These are phyloP conservation scores for Trachythela sp. DNA, from an alignment of 64 coral and sea anemone genomes.

Conservation along the genomic window DNA sequence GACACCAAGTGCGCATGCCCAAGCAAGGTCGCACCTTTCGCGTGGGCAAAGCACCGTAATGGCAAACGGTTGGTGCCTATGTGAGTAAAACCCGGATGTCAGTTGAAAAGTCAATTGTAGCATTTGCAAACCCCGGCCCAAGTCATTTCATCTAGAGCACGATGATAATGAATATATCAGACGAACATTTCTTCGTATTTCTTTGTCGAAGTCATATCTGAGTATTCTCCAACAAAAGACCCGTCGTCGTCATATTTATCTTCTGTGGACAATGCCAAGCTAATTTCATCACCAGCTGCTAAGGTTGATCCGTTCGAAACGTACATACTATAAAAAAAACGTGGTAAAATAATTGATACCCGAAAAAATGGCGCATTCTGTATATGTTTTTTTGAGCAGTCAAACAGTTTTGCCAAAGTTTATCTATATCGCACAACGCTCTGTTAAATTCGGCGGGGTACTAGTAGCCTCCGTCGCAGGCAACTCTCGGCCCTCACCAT, in stretches of 20 bases:
- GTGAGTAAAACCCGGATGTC: too few species aligned
- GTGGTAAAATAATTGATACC: neutral
- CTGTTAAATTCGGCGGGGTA: too few species aligned
- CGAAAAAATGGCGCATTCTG: neutral
- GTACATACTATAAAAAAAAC: neutral
- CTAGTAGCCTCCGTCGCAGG: too few species aligned
- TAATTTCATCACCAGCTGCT: neutral
- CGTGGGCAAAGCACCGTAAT: too few species aligned
- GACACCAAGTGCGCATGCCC: too few species aligned
- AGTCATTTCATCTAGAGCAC: neutral
- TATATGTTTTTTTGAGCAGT: neutral
- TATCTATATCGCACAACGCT: too few species aligned
- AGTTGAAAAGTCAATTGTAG: too few species aligned
- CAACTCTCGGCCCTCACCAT: too few species aligned
- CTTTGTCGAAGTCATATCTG: neutral
- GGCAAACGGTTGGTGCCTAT: too few species aligned
- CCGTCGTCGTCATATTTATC: constrained; percentile 6
- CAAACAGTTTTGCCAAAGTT: too few species aligned
- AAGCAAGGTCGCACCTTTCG: too few species aligned
- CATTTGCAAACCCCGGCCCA: too few species aligned
- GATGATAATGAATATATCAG: neutral
- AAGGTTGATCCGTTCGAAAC: neutral
- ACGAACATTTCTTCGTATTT: neutral
- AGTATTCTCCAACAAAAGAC: neutral
- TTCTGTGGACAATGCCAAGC: neutral